Percentiles rank a stretch among this genome's conserved stretches.
phyloP scores from a whole-genome alignment of 1,140 invertebrate species.

The Glossosoma conforme region DNA sequence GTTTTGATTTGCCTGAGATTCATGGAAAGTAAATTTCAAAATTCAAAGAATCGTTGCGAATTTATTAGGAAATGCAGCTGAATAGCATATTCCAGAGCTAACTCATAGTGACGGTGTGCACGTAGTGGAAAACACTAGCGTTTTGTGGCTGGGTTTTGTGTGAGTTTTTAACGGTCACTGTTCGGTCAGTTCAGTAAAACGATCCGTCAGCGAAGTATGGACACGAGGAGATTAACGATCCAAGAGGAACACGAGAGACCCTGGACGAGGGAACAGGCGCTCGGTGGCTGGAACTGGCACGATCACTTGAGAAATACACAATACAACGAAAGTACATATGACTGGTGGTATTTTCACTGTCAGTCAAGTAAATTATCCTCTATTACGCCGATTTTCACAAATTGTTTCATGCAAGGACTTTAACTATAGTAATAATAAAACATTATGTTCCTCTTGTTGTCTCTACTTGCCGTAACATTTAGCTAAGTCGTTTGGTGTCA shows the following conservation, averaged over 20 bases:
- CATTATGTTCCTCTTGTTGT: no score
- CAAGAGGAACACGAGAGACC: conserved; percentile 3
- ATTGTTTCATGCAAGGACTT: no score
- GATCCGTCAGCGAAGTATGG: conserved; percentile 9
- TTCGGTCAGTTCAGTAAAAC: conserved; percentile 10
- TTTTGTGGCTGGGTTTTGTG: no score
- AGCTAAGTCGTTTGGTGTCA: no score
- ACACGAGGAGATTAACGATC: conserved; percentile 22
- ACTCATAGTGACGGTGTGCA: neutral
- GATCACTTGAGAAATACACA: neutral
- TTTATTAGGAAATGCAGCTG: neutral
- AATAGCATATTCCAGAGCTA: neutral
- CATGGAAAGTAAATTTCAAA: neutral
- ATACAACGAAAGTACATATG: neutral
- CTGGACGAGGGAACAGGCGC: neutral
- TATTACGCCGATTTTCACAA: no score
- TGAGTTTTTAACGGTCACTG: no score
- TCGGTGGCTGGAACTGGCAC: neutral
- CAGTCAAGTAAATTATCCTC: no score
- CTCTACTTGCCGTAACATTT: no score
- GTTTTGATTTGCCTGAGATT: neutral
- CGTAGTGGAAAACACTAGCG: no score
- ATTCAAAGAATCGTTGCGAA: neutral
- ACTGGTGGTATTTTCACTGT: neutral
- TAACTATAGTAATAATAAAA: no score